Base-by-base conservation (phyloP, 1,140 invertebrate species). In the Amphibalanus amphitrite region DNA sequence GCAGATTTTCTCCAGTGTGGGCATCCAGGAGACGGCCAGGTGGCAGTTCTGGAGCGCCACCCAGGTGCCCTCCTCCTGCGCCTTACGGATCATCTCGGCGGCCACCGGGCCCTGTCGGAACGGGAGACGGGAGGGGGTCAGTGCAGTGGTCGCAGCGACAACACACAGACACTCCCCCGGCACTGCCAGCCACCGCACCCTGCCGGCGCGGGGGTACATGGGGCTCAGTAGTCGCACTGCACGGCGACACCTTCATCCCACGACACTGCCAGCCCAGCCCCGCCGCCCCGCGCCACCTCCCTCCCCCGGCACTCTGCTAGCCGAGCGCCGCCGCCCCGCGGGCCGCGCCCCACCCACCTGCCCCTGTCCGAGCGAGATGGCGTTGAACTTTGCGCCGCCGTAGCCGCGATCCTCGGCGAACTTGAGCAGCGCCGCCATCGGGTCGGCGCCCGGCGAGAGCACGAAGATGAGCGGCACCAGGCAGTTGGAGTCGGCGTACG, bases 11-110 rank as follows among this genome's bases (percentile, higher is more conserved):
- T 93, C 89, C 67, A 95, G 80, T 71, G 87, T 83, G n/a, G 90
- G 90, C 87, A 94, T 90, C 91, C 92, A 95, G 77, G 85, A 90
- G 71, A 93, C 83, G 0, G 91, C 92, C 75, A 95, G 80, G 82
- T 95, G 92, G 78, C 92, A 95, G 80, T 95, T 95, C 75, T 80
- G 78, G 28, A 80, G 73, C 17, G 79, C 74, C 64, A 79, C 77
- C 79, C 79, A 80, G 0, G 81, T 81, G 28, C 83, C 83, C 69
- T 82, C 80, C 69, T 82, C 79, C n/a, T 78, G 74, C 4, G 79
- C 83, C 70, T 82, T 82, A 73, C 83, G 79, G 47, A 85, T 82
- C 77, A 84, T 78, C 69, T 78, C 77, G 73, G 81, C 74, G 17
- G 83, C 84, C 74, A 84, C 82, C n/a, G 83, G 83, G n/a, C 84